Percentiles rank a stretch among this genome's conserved stretches.
These are phyloP conservation scores for Antechinus stuartii DNA, from an alignment of 2,113 vertebrate species.

Conservation along the genomic window DNA sequence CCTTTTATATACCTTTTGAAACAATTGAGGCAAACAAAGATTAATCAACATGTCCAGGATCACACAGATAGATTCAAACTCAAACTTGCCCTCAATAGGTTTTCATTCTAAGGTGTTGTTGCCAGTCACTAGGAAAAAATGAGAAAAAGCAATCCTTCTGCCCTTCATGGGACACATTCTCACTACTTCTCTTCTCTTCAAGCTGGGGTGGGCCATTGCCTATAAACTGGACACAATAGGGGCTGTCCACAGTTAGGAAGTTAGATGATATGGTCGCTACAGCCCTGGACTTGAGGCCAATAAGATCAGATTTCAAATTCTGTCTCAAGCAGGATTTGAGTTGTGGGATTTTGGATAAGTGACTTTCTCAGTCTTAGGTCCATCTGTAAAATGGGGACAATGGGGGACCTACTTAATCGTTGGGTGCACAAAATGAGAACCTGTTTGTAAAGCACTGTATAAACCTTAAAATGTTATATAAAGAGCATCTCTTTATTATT, in stretches of 20 bases:
- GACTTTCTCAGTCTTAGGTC: too few species aligned
- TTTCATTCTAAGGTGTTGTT: neutral
- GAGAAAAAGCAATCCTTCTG: neutral
- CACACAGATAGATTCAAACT: neutral
- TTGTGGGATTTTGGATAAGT: too few species aligned
- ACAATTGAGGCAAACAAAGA: neutral
- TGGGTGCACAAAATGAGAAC: neutral
- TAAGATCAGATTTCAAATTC: too few species aligned
- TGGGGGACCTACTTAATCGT: neutral
- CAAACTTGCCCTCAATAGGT: neutral
- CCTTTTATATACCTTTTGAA: neutral
- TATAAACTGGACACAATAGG: too few species aligned
- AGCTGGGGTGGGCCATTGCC: too few species aligned
- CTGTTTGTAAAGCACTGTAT: neutral
- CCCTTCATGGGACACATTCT: too few species aligned
- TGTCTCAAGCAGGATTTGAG: too few species aligned
- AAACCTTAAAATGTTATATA: neutral
- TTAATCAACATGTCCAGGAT: neutral
- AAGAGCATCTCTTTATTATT: neutral
- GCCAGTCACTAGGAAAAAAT: neutral
- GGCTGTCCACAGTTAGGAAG: too few species aligned
- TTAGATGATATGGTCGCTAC: too few species aligned
- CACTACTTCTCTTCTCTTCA: too few species aligned
- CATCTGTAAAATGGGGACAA: neutral
- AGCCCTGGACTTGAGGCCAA: too few species aligned